These are phyloP conservation scores for Emydoidea blandingii DNA, from an alignment of 2,797 vertebrate species.

Conservation along the genomic window DNA sequence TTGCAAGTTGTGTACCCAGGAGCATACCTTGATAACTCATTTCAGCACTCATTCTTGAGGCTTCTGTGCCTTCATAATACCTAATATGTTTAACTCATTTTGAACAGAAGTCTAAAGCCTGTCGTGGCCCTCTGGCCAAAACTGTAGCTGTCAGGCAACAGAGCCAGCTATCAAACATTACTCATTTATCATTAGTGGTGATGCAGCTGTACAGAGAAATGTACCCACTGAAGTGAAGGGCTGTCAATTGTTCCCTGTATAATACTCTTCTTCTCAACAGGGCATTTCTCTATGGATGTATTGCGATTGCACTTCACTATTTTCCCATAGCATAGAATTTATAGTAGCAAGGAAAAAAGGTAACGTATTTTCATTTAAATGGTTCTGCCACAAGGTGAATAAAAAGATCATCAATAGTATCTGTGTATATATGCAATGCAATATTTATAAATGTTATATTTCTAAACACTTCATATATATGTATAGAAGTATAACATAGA, in stretches of 20 bases:
- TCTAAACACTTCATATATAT: accelerated
- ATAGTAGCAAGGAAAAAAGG: slow-evolving; percentile 69
- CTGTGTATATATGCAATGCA: neutral
- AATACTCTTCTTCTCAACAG: slow-evolving; percentile 81
- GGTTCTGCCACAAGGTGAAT: slow-evolving; percentile 70
- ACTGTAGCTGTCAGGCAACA: slow-evolving; percentile 88
- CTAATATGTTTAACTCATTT: slow-evolving; percentile 87
- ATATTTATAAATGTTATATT: slow-evolving; percentile 29
- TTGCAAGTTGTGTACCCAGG: slow-evolving; percentile 92
- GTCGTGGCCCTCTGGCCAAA: slow-evolving; percentile 91
- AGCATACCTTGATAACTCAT: slow-evolving; percentile 92
- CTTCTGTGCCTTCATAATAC: slow-evolving; percentile 87
- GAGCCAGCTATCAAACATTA: slow-evolving; percentile 86
- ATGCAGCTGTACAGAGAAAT: slow-evolving; percentile 86
- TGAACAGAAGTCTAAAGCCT: slow-evolving; percentile 87
- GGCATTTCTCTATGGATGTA: slow-evolving; percentile 79
- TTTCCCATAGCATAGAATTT: slow-evolving; percentile 75
- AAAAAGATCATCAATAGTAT: slow-evolving; percentile 74
- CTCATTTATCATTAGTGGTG: slow-evolving; percentile 86
- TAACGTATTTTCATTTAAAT: slow-evolving; percentile 77
- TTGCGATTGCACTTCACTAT: slow-evolving; percentile 66
- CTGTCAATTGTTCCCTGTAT: slow-evolving; percentile 83
- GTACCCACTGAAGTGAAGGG: slow-evolving; percentile 82
- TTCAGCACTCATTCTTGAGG: slow-evolving; percentile 85
- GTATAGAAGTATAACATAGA: neutral